Base-by-base conservation (phyloP, 2,113 vertebrate species). In the Apistogramma diplotaenia region DNA sequence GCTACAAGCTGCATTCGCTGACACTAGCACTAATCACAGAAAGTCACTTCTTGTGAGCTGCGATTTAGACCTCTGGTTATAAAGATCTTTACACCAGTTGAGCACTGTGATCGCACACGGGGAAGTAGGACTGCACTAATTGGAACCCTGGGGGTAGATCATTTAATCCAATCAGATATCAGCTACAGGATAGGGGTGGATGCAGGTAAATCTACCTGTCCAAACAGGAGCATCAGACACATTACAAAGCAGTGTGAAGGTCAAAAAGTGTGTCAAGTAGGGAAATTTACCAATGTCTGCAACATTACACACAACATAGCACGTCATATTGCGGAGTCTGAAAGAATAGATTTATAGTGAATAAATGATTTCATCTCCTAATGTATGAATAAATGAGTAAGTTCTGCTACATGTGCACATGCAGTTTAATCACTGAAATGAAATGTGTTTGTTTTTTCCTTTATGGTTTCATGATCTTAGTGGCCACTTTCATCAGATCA, bases 11-110 rank as follows among this genome's bases (percentile, higher is more conserved):
- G 57, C 3, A 73, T 81, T 9, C 62, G 25, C 56, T 86, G 54
- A 53, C 72, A 56, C 46, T 62, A 19, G 7, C 76, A 60, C n/a
- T 84, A n/a, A 82, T 82, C 46, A 62, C 2, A 43, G 12, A 33
- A 76, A 87, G 84, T 75, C 74, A 67, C 46, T 0, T 35, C 35
- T 46, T 27, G 37, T 49, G 74, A 79, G 85, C 56, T 75, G 33
- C 54, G 60, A 21, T 43, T 78, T 60, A 62, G 58, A 70, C 23
- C 70, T 27, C 57, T 72, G 46, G 11, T 51, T 33, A 11, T 58
- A 79, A 70, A 86, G 85, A 90, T 87, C 90, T 85, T 81, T 31
- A 80, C 40, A 53, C 40, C 35, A 79, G 76, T 83, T 83, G 74
- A 85, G 55, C 67, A 74, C 53, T 8, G 18, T 78, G 65, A 87